Base-by-base conservation (phyloP, 2,113 vertebrate genomes). In the Uria aalge region DNA sequence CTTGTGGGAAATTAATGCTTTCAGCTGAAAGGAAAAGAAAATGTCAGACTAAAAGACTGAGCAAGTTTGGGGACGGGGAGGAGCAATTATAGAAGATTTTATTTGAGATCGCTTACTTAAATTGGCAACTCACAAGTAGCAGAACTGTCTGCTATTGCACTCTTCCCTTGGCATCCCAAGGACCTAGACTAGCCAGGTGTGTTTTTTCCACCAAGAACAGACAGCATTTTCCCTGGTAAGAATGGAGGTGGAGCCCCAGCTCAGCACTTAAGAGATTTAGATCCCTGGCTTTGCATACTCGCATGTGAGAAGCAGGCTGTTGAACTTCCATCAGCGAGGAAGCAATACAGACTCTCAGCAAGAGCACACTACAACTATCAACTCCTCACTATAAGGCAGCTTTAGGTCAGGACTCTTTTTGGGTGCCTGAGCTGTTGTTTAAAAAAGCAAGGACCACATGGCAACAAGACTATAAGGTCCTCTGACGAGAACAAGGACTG, bases 331-430 rank as follows among this genome's bases (percentile, higher is more conserved):
- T 15, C 45, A 62, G 88, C 3, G 1, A 73, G 74, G 69, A 91
- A 57, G 55, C 57, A 86, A 81, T 5, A 57, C 66, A 84, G 82
- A 50, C 68, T 69, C 80, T 43, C 73, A 93, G 83, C 78, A 88
- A 72, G 55, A 72, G 63, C 91, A 34, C 80, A 17, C 67, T 72
- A 69, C 30, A 91, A 85, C 82, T 75, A 55, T 67, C 48, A 60
- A 7, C 41, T 82, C 94, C 85, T 95, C 60, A 11, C 71, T 71
- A 36, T 97, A 98, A 98, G 95, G 94, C 96, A 98, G 88, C 86
- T 3, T 93, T 88, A 91, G 94, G 79, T 84, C 82, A 91, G 90
- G 77, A 85, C 43, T 81, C 68, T 48, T 77, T 69, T 34, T 47
- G 34, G 52, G 66, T 68, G 87, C 87, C 79, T 81, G 92, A 96